Conservation (phyloP, 2,113 vertebrate genomes). For the Vicugna pacos region DNA sequence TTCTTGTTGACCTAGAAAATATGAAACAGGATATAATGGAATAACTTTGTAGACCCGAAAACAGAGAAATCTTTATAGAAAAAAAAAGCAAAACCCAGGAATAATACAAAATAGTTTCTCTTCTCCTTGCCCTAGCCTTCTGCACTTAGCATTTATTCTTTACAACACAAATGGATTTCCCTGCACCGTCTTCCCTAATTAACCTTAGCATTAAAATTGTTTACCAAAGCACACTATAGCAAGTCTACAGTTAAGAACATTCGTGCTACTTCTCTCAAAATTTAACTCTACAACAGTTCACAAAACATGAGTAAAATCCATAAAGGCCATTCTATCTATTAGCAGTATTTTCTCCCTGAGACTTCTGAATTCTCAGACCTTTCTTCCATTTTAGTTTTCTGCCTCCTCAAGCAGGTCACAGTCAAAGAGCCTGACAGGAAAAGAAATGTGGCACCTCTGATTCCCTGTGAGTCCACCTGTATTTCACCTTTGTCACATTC, state of each 20-base stretch:
- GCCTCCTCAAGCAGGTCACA: conserved; percentile 63
- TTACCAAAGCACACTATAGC: conserved; percentile 54
- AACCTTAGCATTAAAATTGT: conserved; percentile 55
- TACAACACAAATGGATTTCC: conserved; percentile 20
- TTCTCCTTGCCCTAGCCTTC: neutral
- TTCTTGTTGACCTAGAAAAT: conserved; percentile 52
- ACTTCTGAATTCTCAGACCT: conserved; percentile 52
- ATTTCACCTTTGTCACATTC: conserved; percentile 47
- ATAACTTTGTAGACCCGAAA: neutral
- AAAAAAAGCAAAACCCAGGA: neutral
- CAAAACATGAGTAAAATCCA: conserved; percentile 38
- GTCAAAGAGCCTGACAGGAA: conserved; percentile 37
- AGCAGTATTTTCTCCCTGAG: conserved; percentile 62
- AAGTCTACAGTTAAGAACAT: neutral
- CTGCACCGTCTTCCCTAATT: conserved; percentile 40
- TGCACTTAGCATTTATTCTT: neutral
- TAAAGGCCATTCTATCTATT: conserved; percentile 63
- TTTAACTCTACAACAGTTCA: conserved; percentile 49
- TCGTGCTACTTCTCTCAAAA: conserved; percentile 23
- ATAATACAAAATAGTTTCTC: neutral
- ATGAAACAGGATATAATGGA: neutral
- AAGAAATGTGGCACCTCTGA: conserved; percentile 53
- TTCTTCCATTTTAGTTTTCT: conserved; percentile 71
- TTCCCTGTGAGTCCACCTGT: neutral
- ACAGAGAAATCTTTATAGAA: neutral